A percentile compares a stretch with the other conserved stretches of the same genome.
Evolutionary conservation across 92 coral and sea anemone species (phyloP).

Genomic region (Palythoa grandis): DNA sequence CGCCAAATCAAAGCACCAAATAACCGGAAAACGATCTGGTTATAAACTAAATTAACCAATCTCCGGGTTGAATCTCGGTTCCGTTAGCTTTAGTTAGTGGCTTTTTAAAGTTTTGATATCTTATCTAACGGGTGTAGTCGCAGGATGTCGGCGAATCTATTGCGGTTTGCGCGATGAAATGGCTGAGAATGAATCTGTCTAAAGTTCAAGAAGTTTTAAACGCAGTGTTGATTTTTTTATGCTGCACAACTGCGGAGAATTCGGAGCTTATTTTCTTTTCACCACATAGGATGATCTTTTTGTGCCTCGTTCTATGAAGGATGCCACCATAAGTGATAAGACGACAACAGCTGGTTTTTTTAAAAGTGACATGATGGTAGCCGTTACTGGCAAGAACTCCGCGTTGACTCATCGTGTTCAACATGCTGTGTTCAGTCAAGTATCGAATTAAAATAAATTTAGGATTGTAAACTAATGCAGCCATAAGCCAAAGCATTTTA

Average conservation of each 20-base stretch:
- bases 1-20: too few species aligned
- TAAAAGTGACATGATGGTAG: too few species aligned
- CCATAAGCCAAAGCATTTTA: too few species aligned
- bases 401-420: neutral
- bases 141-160: neutral
- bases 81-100: neutral
- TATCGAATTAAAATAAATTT: neutral
- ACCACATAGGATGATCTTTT: too few species aligned
- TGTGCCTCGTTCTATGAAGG: neutral
- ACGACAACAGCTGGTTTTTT: neutral
- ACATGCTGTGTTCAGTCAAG: neutral
- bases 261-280: too few species aligned
- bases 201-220: neutral
- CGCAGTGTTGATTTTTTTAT: too few species aligned
- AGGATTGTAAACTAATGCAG: neutral
- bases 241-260: too few species aligned
- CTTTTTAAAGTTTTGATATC: neutral
- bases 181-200: neutral
- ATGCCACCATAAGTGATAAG: neutral
- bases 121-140: neutral
- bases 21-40: neutral
- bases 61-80: neutral
- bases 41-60: neutral
- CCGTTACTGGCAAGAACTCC: neutral
- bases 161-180: neutral